Evolutionary conservation across 2,113 vertebrate genomes (phyloP).

Genomic region (Cynoglossus semilaevis): DNA sequence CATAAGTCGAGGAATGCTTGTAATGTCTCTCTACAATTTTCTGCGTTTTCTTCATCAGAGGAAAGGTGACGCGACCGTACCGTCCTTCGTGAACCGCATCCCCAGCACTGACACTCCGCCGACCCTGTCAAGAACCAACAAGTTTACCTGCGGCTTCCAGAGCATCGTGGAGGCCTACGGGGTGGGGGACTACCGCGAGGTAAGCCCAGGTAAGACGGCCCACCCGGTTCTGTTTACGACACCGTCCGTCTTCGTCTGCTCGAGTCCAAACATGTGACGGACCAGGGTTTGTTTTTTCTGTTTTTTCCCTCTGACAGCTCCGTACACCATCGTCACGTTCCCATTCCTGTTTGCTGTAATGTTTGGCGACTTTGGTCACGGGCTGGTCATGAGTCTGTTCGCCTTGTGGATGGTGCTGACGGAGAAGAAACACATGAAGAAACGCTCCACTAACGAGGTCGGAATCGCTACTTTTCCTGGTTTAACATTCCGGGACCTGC

Average conservation of each 20-base stretch:
- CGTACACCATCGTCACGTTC: constrained; percentile 94
- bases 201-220: constrained; percentile 87
- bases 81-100: constrained; percentile 94
- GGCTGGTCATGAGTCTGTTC: constrained; percentile 84
- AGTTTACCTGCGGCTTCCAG: constrained; percentile 95
- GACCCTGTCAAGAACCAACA: constrained; percentile 90
- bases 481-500: constrained; percentile 3
- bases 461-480: constrained; percentile 8
- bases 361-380: constrained; percentile 97
- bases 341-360: constrained; percentile 99
- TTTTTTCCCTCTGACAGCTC: constrained; percentile 75
- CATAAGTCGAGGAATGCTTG: too few species aligned
- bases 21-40: too few species aligned
- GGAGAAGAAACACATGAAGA: constrained; percentile 81
- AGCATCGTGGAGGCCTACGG: constrained; percentile 97
- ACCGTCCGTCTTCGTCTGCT: not conserved
- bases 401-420: constrained; percentile 94
- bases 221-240: not conserved
- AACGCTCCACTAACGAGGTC: constrained; percentile 87
- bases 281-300: not conserved
- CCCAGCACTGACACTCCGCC: constrained; percentile 87
- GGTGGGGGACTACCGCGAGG: constrained; percentile 90
- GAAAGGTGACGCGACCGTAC: constrained; percentile 87
- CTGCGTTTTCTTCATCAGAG: constrained; percentile 75
- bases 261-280: not conserved